Base-by-base conservation (phyloP, 2,113 vertebrate genomes). In the Phalacrocorax aristotelis region DNA sequence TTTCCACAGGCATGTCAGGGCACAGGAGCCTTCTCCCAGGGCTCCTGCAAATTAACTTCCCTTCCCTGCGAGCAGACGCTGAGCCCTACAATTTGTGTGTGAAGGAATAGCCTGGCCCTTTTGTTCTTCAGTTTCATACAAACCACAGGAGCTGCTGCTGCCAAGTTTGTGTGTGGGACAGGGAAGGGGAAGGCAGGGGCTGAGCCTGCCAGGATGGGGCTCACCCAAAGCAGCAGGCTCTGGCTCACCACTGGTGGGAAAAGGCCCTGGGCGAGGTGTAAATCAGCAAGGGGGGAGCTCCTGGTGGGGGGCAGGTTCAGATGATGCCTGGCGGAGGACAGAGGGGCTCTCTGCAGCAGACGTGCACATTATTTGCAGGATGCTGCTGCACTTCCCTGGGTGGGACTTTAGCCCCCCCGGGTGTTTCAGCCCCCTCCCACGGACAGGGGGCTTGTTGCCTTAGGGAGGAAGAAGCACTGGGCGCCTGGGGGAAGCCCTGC, bases 1-100 rank as follows among this genome's bases (percentile, higher is more conserved):
- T 83, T 96, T 85, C 96, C 95, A 77, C 57, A 4, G 88, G 68
- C 97, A n/a, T 84, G 95, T 77, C 71, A 0, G 78, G 94, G 90
- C 97, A 93, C 66, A 32, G 96, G 25, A 76, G 42, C 84, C 42
- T 84, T 83, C 65, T 87, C 82, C 76, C 32, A 40, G 83, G 44
- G 54, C 93, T 94, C 85, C 92, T 83, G 87, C 61, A 29, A 42
- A 66, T 30, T 23, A n/a, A 26, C 81, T 93, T 79, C 83, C 75
- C 84, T 93, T 70, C 82, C 92, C 93, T 22, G 60, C 5, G 6
- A 80, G 78, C 68, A 62, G 61, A 42, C 2, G 54, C 72, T 40
- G 58, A 90, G 83, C 89, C 82, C 60, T 11, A 15, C 69, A 12
- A 27, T 84, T 65, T 68, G 54, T 81, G 74, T 75, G 87, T 8